phyloP scores from a whole-genome alignment of 2,888 invertebrate species.

The Chalcis sispes region DNA sequence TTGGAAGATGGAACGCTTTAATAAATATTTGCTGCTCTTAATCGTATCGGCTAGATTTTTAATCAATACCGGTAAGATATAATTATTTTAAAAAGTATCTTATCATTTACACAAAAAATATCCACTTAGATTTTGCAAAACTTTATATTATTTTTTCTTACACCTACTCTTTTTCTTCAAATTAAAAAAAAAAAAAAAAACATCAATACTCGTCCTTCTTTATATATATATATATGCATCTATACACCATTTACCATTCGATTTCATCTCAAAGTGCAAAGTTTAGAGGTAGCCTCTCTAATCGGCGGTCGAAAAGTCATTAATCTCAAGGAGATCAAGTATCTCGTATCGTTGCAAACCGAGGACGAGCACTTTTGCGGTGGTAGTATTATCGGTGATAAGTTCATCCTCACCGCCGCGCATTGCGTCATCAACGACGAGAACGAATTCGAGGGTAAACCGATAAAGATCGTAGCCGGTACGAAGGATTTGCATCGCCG shows the following conservation, averaged over 20 bases:
- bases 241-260: background rate
- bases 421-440: constrained; percentile 47
- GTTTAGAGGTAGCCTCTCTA: constrained; percentile 28
- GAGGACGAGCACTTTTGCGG: constrained; percentile 48
- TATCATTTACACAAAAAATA: no score
- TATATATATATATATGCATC: background rate
- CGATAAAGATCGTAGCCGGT: constrained; percentile 28
- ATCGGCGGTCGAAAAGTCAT: constrained; percentile 36
- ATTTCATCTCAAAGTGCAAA: background rate
- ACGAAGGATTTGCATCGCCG: constrained; percentile 24
- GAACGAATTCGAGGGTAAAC: constrained; percentile 21
- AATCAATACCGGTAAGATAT: no score
- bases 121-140: background rate
- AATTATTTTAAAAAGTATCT: no score
- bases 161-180: background rate
- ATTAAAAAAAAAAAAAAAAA: background rate
- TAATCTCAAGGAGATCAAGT: constrained; percentile 24
- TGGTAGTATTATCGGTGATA: constrained; percentile 42
- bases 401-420: constrained; percentile 35
- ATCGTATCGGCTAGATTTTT: no score
- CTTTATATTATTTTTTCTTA: no score
- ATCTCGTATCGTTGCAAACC: constrained; percentile 36
- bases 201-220: background rate
- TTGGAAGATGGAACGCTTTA: no score
- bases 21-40: no score